Conservation (phyloP, 2,797 vertebrate species). For the Silurus lanzhouensis region DNA sequence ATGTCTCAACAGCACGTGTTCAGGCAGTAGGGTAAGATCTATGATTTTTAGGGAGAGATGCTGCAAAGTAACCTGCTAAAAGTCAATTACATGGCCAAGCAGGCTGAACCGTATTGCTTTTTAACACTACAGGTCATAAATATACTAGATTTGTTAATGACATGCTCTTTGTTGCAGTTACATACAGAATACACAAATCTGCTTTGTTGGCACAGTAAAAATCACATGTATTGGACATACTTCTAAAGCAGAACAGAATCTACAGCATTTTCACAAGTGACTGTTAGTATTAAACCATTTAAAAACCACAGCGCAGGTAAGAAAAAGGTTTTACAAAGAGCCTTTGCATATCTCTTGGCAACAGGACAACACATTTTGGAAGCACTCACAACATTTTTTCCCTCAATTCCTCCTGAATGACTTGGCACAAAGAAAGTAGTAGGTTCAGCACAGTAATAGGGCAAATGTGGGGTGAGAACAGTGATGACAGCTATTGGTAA, state of each 20-base stretch:
- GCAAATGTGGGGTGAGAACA: conserved; percentile 55
- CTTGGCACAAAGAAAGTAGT: conserved; percentile 45
- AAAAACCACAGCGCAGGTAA: conserved; percentile 52
- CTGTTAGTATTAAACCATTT: conserved; percentile 47
- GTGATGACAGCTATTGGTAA: conserved; percentile 70
- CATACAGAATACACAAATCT: conserved; percentile 55
- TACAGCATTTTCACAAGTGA: conserved; percentile 37
- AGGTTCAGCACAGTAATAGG: conserved; percentile 50
- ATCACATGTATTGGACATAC: conserved; percentile 37
- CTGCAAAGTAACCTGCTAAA: conserved; percentile 36
- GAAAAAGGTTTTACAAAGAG: conserved; percentile 54
- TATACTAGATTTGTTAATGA: conserved; percentile 45
- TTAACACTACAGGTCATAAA: conserved; percentile 46
- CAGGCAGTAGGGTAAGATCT: conserved; percentile 44
- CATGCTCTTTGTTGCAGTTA: conserved; percentile 63
- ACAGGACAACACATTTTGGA: conserved; percentile 68
- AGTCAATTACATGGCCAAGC: conserved; percentile 34
- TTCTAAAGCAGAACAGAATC: conserved; percentile 39
- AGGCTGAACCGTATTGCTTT: conserved; percentile 45
- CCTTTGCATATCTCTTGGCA: conserved; percentile 67
- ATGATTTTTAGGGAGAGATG: conserved; percentile 30
- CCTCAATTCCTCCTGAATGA: conserved; percentile 30
- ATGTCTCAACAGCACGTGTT: conserved; percentile 57
- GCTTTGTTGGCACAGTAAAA: conserved; percentile 44
- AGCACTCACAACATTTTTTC: conserved; percentile 65